Conservation (phyloP, 1,140 invertebrate genomes). For the Bombus breviceps region DNA sequence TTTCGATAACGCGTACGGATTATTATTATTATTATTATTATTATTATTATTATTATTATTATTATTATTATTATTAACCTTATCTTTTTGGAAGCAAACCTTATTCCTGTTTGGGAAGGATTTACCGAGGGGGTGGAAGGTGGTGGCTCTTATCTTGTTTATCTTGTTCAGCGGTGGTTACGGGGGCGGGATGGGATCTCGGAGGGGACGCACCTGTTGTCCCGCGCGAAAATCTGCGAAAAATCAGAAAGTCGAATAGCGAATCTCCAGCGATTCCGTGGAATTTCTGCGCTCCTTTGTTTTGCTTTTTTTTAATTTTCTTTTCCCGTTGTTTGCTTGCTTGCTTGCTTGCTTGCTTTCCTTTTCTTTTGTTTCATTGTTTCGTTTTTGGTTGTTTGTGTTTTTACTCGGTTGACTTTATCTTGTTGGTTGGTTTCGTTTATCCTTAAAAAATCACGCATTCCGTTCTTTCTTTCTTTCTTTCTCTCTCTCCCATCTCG, state of each 20-base stretch:
- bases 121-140: conserved; percentile 65
- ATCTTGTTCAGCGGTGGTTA: conserved; percentile 52
- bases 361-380: not conserved
- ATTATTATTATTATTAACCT: not conserved
- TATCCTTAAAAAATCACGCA: conserved; percentile 45
- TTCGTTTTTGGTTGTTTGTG: conserved; percentile 57
- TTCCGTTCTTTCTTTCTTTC: conserved; percentile 46
- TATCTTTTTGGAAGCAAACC: conserved; percentile 78
- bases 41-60: not conserved
- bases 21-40: conserved; percentile 20
- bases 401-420: conserved; percentile 2
- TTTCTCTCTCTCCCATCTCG: conserved; percentile 69
- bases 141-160: conserved; percentile 57
- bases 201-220: conserved; percentile 69
- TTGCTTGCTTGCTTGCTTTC: conserved; percentile 2
- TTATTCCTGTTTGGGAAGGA: conserved; percentile 73
- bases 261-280: conserved; percentile 67
- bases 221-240: conserved; percentile 74
- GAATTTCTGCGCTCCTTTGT: conserved; percentile 59
- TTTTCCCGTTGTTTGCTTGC: conserved; percentile 55
- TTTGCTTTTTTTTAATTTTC: conserved; percentile 52
- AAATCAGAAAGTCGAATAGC: conserved; percentile 73
- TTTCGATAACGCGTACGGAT: conserved; percentile 77
- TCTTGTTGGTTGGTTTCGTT: conserved; percentile 12
- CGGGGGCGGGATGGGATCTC: conserved; percentile 65